phyloP scores from a whole-genome alignment of 2,888 invertebrate genomes.

The Oxycera nigricornis region DNA sequence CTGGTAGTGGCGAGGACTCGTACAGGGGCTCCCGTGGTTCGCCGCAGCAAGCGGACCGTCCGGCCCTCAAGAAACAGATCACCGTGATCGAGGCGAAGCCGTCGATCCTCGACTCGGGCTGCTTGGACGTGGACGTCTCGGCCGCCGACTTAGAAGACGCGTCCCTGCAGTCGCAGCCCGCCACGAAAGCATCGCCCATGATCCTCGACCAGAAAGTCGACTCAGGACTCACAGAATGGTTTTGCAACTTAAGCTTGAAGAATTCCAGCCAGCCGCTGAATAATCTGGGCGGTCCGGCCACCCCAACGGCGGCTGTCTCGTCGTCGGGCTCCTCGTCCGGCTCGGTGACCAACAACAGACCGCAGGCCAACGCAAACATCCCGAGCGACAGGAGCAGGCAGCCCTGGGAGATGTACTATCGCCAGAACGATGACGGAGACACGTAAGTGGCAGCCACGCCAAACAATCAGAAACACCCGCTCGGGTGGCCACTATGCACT shows the following conservation, averaged over 20 bases:
- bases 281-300: slow-evolving; percentile 46
- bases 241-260: slow-evolving; percentile 67
- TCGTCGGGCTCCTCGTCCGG: slow-evolving; percentile 42
- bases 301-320: slow-evolving; percentile 44
- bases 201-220: slow-evolving; percentile 65
- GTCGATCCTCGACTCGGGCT: slow-evolving; percentile 53
- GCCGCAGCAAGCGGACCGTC: neutral
- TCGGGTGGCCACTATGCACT: too few species aligned
- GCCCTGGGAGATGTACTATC: slow-evolving; percentile 73
- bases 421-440: slow-evolving; percentile 85
- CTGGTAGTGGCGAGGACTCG: neutral
- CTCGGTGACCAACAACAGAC: slow-evolving; percentile 7
- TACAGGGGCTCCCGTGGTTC: neutral
- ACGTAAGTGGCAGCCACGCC: slow-evolving; percentile 72
- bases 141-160: slow-evolving; percentile 48
- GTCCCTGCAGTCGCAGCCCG: slow-evolving; percentile 42
- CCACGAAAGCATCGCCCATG: slow-evolving; percentile 56
- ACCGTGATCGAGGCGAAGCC: slow-evolving; percentile 41
- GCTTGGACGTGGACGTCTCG: slow-evolving; percentile 50
- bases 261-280: slow-evolving; percentile 52
- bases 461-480: too few species aligned
- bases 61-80: neutral
- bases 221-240: slow-evolving; percentile 65
- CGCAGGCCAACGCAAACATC: slow-evolving; percentile 47
- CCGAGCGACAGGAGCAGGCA: slow-evolving; percentile 54